Conservation (phyloP, 2,888 invertebrate species). For the Nezara viridula region DNA sequence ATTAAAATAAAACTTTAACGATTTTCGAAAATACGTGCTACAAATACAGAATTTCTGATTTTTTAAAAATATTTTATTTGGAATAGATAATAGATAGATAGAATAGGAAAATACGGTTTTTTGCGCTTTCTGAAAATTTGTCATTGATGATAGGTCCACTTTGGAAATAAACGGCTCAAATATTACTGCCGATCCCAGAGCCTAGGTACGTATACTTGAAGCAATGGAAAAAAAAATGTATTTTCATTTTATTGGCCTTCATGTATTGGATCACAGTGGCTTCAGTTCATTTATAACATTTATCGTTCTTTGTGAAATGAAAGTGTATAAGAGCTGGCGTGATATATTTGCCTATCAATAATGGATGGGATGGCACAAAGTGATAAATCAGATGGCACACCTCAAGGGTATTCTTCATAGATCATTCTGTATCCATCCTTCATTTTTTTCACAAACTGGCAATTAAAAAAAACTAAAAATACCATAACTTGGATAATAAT, state of each 20-base stretch:
- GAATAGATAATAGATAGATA: no score
- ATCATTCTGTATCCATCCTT: background rate
- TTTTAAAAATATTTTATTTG: no score
- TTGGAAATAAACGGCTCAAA: no score
- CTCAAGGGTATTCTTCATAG: background rate
- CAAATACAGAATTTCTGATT: no score
- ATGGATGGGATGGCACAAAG: background rate
- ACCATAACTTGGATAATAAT: background rate
- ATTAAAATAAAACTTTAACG: no score
- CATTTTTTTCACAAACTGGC: background rate
- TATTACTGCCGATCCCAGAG: background rate
- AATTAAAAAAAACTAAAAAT: background rate
- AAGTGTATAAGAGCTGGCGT: background rate
- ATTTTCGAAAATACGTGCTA: no score
- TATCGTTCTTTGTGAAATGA: background rate
- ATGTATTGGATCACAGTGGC: background rate
- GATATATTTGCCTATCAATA: background rate
- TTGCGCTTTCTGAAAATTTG: no score
- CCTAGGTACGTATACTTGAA: no score
- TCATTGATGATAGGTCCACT: no score
- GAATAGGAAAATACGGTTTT: no score
- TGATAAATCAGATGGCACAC: constrained; percentile 11
- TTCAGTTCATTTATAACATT: background rate
- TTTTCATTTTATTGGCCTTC: background rate
- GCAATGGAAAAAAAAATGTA: no score